Percentiles rank a stretch among this genome's conserved stretches.
These are phyloP conservation scores for Pseudomyrmex dendroicus DNA, from an alignment of 1,140 invertebrate genomes.

Conservation along the genomic window DNA sequence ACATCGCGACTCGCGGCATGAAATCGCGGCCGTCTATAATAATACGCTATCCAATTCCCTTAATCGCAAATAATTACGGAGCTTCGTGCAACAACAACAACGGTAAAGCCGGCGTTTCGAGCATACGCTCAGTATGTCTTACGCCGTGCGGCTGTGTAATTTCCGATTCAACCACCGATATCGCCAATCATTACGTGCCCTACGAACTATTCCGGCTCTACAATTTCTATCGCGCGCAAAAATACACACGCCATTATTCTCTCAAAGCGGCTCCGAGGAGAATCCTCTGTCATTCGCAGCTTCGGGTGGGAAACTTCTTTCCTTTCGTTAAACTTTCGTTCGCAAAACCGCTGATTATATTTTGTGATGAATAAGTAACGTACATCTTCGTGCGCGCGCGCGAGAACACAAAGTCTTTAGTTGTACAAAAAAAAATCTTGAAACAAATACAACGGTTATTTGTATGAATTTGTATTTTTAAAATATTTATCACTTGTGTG, in stretches of 20 bases:
- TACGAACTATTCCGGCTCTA: constrained; percentile 55
- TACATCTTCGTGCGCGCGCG: no score
- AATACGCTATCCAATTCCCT: constrained; percentile 66
- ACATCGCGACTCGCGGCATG: constrained; percentile 45
- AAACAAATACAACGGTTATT: no score
- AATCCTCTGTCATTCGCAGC: constrained; percentile 18
- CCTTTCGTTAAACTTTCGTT: background rate
- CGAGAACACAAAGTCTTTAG: no score
- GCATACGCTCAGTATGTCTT: constrained; percentile 25
- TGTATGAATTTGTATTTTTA: no score
- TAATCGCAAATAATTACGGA: constrained; percentile 69
- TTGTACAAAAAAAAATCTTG: no score
- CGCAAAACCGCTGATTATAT: no score
- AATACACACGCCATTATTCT: constrained; percentile 20
- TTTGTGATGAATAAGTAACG: no score
- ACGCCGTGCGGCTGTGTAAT: constrained; percentile 48
- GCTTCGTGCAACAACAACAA: constrained; percentile 49
- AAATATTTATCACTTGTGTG: no score
- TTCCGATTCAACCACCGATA: constrained; percentile 51
- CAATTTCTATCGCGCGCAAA: constrained; percentile 49
- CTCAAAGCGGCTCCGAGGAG: background rate
- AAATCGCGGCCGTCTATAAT: constrained; percentile 55
- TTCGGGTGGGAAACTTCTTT: background rate
- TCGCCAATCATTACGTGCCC: constrained; percentile 53
- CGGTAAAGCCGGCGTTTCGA: constrained; percentile 45